A percentile compares a stretch with the other conserved stretches of the same genome.
Conservation (phyloP, 2,797 vertebrate genomes). For the Anomalospiza imberbis region DNA sequence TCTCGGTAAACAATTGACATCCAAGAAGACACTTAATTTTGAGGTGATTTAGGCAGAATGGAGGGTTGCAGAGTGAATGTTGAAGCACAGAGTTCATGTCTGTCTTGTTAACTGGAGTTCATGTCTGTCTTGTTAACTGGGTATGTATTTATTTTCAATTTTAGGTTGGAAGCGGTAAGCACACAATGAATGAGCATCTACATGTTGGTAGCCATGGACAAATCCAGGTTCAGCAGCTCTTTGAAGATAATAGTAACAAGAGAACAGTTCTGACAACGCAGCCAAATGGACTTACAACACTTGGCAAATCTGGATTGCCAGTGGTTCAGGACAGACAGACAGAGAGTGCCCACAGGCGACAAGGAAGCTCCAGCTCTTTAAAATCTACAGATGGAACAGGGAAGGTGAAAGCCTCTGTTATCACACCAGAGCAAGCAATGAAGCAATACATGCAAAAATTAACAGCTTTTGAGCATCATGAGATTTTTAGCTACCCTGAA, state of each 20-base stretch:
- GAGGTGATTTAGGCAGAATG: not conserved
- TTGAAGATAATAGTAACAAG: slow-evolving; percentile 95
- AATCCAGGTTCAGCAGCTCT: slow-evolving; percentile 90
- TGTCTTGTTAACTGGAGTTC: slow-evolving; percentile 19
- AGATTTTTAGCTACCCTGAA: slow-evolving; percentile 93
- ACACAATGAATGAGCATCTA: slow-evolving; percentile 89
- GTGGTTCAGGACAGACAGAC: slow-evolving; percentile 83
- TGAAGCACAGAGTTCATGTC: not conserved
- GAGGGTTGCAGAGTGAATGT: not conserved
- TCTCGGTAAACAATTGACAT: not conserved
- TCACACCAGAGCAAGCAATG: slow-evolving; percentile 93
- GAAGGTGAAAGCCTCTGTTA: slow-evolving; percentile 80
- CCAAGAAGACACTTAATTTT: not conserved
- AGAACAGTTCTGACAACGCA: slow-evolving; percentile 89
- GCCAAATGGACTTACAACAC: slow-evolving; percentile 89
- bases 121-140: slow-evolving; percentile 27
- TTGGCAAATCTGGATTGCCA: slow-evolving; percentile 82
- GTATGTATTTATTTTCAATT: slow-evolving; percentile 58
- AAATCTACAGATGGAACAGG: slow-evolving; percentile 84
- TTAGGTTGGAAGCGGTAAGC: slow-evolving; percentile 88
- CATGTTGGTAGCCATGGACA: slow-evolving; percentile 86
- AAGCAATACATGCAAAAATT: slow-evolving; percentile 98
- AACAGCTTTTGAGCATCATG: slow-evolving; percentile 92
- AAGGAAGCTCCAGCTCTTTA: slow-evolving; percentile 87
- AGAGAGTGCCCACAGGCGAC: slow-evolving; percentile 82